Evolutionary conservation across 92 coral and sea anemone species (phyloP).

Genomic region (Zoanthus gigantus): DNA sequence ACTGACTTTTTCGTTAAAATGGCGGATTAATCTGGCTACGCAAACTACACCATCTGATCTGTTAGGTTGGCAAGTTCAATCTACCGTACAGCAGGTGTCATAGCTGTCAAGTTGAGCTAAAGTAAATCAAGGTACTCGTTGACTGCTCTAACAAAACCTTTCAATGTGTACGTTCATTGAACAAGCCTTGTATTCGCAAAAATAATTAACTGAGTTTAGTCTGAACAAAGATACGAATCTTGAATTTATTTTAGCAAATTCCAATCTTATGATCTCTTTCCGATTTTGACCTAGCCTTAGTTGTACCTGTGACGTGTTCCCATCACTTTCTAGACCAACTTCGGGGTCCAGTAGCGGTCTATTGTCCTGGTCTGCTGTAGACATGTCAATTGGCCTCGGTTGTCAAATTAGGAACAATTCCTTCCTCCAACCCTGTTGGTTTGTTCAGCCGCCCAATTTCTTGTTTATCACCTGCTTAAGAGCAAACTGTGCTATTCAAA

Average conservation of each 20-base stretch:
- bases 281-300: neutral
- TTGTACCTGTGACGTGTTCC: conserved; percentile 16
- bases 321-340: conserved; percentile 16
- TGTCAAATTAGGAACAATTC: neutral
- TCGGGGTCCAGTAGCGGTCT: conserved; percentile 34
- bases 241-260: neutral
- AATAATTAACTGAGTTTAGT: neutral
- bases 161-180: neutral
- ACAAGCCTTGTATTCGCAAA: too few relatives aligned
- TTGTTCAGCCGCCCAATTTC: neutral
- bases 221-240: neutral
- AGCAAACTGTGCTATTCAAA: conserved; percentile 20
- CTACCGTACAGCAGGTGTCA: conserved; percentile 2
- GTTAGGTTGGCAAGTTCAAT: neutral
- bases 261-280: neutral
- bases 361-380: neutral
- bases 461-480: conserved; percentile 19
- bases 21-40: too few relatives aligned
- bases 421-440: neutral
- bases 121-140: neutral
- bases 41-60: neutral
- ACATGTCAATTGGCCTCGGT: neutral
- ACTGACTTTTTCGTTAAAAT: neutral
- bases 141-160: neutral
- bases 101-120: neutral